Conservation (phyloP, 2,888 invertebrate genomes). For the Periphyllus acericola region DNA sequence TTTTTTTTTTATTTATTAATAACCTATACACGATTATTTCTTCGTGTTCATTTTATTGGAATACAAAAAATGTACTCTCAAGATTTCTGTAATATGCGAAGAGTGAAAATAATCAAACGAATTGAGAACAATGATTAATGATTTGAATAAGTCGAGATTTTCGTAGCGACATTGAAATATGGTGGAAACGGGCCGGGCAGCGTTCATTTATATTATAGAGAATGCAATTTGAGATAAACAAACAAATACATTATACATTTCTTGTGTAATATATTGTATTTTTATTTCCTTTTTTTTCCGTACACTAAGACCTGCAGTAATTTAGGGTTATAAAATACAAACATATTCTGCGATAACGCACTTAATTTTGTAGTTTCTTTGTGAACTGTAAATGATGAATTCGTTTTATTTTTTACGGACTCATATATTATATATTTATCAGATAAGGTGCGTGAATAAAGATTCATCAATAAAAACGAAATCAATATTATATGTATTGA, state of each 20-base stretch:
- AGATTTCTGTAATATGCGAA: neutral
- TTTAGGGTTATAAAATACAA: neutral
- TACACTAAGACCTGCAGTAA: neutral
- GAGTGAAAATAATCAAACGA: neutral
- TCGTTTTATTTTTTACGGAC: no score
- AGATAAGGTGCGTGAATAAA: no score
- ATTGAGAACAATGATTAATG: neutral
- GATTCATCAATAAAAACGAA: no score
- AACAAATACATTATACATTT: neutral
- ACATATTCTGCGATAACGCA: neutral
- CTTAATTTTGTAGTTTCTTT: neutral
- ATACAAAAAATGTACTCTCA: neutral
- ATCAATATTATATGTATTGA: no score
- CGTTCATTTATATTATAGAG: neutral
- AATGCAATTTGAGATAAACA: neutral
- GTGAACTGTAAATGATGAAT: no score
- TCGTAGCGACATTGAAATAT: neutral
- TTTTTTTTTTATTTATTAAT: no score
- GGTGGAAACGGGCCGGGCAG: neutral
- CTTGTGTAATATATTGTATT: neutral
- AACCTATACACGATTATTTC: no score
- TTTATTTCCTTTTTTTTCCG: neutral
- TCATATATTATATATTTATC: no score
- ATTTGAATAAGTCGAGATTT: neutral
- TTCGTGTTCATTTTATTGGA: neutral